These are phyloP conservation scores for Spatulosminthurus flaviceps DNA, from an alignment of 2,888 invertebrate species.

Conservation along the genomic window DNA sequence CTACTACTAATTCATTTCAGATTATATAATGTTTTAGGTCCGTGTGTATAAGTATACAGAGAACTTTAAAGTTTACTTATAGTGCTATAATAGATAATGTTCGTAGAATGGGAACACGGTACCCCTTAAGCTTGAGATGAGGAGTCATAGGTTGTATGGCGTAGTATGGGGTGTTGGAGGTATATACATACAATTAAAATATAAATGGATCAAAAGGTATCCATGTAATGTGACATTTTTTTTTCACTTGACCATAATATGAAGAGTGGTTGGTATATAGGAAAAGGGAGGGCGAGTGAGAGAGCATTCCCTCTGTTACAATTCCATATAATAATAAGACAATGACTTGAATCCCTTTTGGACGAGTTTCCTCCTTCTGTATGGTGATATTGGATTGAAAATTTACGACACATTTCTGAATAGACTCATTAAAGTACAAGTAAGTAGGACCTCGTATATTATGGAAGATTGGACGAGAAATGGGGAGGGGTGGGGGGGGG, in stretches of 20 bases:
- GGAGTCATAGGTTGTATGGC: no score
- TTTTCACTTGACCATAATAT: constrained; percentile 46
- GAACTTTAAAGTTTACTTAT: no score
- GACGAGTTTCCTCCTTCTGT: constrained; percentile 29
- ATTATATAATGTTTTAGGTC: no score
- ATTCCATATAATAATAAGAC: not conserved
- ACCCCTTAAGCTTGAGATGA: no score
- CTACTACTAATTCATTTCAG: no score
- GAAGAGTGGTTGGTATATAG: no score
- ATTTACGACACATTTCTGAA: constrained; percentile 55
- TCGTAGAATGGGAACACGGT: no score
- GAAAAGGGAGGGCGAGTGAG: not conserved
- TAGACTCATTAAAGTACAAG: constrained; percentile 53
- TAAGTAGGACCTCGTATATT: not conserved
- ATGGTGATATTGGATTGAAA: constrained; percentile 54
- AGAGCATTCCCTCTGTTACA: not conserved
- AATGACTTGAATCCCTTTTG: constrained; percentile 21
- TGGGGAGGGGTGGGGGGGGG: not conserved
- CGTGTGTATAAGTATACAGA: no score
- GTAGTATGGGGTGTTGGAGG: no score
- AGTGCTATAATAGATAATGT: no score
- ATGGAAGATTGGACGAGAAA: constrained; percentile 6
- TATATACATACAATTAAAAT: constrained; percentile 43
- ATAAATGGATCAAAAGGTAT: constrained; percentile 47
- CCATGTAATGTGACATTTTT: constrained; percentile 45